phyloP scores from a whole-genome alignment of 2,113 vertebrate genomes.

The Seriola aureovittata region DNA sequence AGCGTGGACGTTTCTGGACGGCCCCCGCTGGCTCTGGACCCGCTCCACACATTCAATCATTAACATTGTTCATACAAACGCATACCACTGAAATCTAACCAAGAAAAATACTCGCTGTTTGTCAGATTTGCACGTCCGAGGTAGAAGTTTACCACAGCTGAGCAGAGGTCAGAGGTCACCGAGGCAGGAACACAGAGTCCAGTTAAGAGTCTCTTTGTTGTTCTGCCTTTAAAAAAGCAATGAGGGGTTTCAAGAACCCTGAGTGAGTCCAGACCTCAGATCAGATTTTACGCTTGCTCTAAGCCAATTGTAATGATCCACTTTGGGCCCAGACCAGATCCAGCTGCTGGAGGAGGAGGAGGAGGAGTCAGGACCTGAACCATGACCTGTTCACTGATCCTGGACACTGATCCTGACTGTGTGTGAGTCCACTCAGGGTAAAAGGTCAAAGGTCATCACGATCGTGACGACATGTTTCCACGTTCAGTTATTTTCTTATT shows the following conservation, averaged over 20 bases:
- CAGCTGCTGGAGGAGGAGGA: background rate
- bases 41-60: conserved; percentile 65
- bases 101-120: conserved; percentile 62
- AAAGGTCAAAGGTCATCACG: background rate
- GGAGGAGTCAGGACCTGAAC: background rate
- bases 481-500: no score
- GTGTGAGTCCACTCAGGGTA: background rate
- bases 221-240: background rate
- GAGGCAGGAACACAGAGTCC: background rate
- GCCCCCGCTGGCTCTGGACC: background rate
- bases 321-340: background rate
- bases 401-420: background rate
- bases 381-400: no score
- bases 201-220: conserved; percentile 6
- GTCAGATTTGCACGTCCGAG: conserved; percentile 43
- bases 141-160: conserved; percentile 28
- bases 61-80: conserved; percentile 60
- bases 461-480: no score
- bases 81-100: conserved; percentile 58
- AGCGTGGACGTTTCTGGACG: conserved; percentile 51
- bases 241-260: background rate
- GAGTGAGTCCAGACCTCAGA: conserved; percentile 4
- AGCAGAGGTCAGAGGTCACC: conserved; percentile 26
- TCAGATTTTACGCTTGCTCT: conserved; percentile 32
- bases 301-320: conserved; percentile 25